Evolutionary conservation across 2,888 invertebrate genomes (phyloP), one percentile per base, ranked within the genome.

Genomic region (Lasioglossum morio): DNA sequence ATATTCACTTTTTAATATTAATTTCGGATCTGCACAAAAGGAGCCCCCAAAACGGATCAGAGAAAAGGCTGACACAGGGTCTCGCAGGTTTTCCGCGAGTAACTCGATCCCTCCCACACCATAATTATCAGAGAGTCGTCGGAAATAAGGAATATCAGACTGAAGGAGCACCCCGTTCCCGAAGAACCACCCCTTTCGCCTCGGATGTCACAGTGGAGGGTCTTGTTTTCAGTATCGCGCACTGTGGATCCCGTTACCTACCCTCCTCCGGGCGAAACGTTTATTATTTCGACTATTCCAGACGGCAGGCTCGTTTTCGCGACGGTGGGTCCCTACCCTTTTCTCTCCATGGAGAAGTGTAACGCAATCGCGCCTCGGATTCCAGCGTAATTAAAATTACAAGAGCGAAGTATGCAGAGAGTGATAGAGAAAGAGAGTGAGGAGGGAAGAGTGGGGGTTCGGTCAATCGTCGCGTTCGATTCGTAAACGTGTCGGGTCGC

Each of bases 131-230:
- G 84, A 86, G 82, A 23, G 23, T 72, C 75, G 57, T 60, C 69
- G 60, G 84, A 69, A 87, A 85, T 84, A 84, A 85, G 83, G 79
- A 87, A 86, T 87, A 84, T 89, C 82, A 72, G 77, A 80, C 79
- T 88, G 81, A 84, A 90, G 91, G 91, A 69, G 90, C 88, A 89
- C 73, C 78, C 73, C 78, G 81, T 73, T 63, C 69, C 69, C 40
- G 72, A 46, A 27, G 85, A 63, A 79, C 84, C 83, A 90, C 91
- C 92, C 92, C 90, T 92, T 92, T 90, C 88, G 92, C 92, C 80
- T 93, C 93, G 90, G 82, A 92, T 93, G 92, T 93, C 93, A 92
- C 87, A 81, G 88, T 85, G 88, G 72, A 88, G 89, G 90, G 88
- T 86, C 87, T 80, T 84, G 86, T 88, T 88, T 87, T 82, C 85